Evolutionary conservation across 2,888 invertebrate genomes (phyloP), one percentile per base, ranked within the genome.

Genomic region (Drosophila maculinotata): DNA sequence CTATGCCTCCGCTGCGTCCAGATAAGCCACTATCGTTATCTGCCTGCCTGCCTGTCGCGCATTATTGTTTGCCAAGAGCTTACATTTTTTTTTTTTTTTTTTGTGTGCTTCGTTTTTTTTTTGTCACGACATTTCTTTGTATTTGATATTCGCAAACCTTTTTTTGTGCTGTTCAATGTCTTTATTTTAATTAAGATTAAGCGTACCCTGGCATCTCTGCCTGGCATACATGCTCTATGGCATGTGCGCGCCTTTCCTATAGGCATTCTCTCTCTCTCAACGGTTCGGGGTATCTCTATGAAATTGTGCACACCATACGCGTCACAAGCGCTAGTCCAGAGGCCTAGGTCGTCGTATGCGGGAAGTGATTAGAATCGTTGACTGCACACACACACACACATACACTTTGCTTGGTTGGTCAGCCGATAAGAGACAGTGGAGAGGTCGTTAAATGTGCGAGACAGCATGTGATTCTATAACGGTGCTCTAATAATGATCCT

Each of bases 1-100:
- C 25, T 41, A 45, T 59, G 35, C 26, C 41, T 51, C 31, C 44
- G 47, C 9, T 56, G 33, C 31, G 36, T 45, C 23, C 36, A 74
- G 81, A 81, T 81, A 81, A 86, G 80, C 62, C 53, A 75, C 77
- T 83, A 44, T 65, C 74, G 74, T 79, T 81, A 81, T 81, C 81
- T 75, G 47, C 53, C 52, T 60, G 75, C 39, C 62, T 76, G 51
- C 47, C 54, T 59, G 74, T 44, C 60, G 47, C 39, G 80, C 59
- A 60, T 76, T 80, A 74, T 69, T 82, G 82, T 81, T 82, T 76
- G 80, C 71, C 74, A 54, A 76, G 76, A 69, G 62, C 83, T 81
- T 82, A 76, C 71, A 56, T 58, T 51, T 60, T 52, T 48, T 35
- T 31, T 17, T 30, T 20, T 14, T 49, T 41, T 23, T 26, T 30